Conservation (phyloP, 2,113 vertebrate genomes). For the Calidris pugnax region DNA sequence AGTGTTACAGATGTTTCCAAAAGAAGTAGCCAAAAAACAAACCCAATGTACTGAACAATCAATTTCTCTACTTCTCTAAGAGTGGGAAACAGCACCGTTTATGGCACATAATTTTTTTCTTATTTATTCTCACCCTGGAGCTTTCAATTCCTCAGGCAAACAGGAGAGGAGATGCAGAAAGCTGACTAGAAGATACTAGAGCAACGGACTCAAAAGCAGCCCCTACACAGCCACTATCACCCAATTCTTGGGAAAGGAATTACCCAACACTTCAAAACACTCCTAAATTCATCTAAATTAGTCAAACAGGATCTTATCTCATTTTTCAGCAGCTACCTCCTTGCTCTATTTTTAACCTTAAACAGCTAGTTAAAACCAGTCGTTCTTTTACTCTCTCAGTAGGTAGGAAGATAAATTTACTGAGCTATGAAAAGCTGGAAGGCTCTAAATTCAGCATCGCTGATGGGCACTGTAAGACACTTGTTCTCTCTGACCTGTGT, state of each 20-base stretch:
- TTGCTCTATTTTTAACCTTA: neutral
- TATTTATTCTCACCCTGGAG: neutral
- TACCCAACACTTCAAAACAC: neutral
- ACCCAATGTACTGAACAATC: neutral
- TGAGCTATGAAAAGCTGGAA: neutral
- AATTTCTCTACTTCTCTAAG: neutral
- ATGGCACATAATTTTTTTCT: neutral
- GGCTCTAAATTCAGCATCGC: neutral
- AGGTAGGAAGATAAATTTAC: neutral
- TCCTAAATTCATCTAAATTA: neutral
- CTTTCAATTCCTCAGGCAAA: neutral
- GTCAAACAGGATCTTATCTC: neutral
- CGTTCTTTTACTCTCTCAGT: neutral
- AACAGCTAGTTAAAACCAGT: neutral
- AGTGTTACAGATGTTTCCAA: neutral
- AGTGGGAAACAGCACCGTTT: neutral
- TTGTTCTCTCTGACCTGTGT: neutral
- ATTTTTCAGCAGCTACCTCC: neutral
- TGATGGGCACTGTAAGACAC: neutral
- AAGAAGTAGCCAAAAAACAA: neutral
- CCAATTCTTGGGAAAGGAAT: neutral
- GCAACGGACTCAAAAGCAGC: neutral
- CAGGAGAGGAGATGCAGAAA: neutral
- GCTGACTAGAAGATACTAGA: neutral
- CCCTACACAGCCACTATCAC: neutral